Base-by-base conservation (phyloP, 2,113 vertebrate species). In the Callithrix jacchus region DNA sequence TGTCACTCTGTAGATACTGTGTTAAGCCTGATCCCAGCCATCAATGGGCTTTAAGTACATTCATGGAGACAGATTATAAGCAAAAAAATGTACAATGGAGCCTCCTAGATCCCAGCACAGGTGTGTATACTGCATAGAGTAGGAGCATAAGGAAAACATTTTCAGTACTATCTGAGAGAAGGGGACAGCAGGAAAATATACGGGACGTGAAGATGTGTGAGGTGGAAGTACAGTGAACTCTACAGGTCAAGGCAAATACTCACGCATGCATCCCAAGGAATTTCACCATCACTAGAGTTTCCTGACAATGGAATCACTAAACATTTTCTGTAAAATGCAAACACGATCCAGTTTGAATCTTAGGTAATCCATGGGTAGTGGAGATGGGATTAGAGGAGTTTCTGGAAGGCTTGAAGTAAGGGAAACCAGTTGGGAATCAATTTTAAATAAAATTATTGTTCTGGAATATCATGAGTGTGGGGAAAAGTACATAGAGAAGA, bases 391-490 rank as follows among this genome's bases (percentile, higher is more conserved):
- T 68, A 58, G 87, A 80, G 37, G 40, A 66, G 40, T 45, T 52
- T 52, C 52, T 52, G 6, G 58, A 80, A 68, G 25, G 12, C 21
- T 56, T 32, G 20, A 83, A 27, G 14, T 68, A 71, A 85, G 54
- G 35, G 10, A 86, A 61, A 35, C 5, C 27, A 45, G 40, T 6
- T 35, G 18, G 16, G 23, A 45, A 14, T 37, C 47, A 30, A 30
- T 17, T 76, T 92, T 74, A 52, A 81, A 91, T 35, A 14, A 86
- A 77, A 56, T 66, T 66, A 37, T 71, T 68, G 66, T n/a, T 77
- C 40, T 86, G 25, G 45, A 37, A 88, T 42, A 81, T 42, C 64
- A 70, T 6, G 12, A 91, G 85, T 18, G 25, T 81, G 61, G n/a
- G 74, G 30, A 18, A 61, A 93, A 64, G 17, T 52, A 32, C 47